These are phyloP conservation scores for Sycophila texana DNA, from an alignment of 2,888 invertebrate species.

Conservation along the genomic window DNA sequence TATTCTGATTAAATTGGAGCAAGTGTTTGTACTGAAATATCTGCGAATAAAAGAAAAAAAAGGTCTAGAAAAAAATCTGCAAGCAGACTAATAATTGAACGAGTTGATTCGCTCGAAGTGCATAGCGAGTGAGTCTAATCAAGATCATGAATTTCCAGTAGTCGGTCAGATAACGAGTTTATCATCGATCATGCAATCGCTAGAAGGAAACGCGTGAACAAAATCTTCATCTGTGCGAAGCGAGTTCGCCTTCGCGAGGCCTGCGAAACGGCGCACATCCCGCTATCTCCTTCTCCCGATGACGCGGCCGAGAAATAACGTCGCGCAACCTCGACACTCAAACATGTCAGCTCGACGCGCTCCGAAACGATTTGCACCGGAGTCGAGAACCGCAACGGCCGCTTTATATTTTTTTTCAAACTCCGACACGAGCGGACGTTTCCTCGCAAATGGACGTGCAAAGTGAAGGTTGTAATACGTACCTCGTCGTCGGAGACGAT, in stretches of 20 bases:
- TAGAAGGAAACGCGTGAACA: constrained; percentile 45
- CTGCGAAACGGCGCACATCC: neutral
- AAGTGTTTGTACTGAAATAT: too few species aligned
- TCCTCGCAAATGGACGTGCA: too few species aligned
- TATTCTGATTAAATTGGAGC: too few species aligned
- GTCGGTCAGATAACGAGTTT: constrained; percentile 21
- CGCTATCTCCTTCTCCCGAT: constrained; percentile 1
- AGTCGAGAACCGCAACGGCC: too few species aligned
- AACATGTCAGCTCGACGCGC: too few species aligned
- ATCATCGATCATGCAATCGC: constrained; percentile 38
- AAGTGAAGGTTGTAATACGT: constrained; percentile 35
- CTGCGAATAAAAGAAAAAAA: too few species aligned
- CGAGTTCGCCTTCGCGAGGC: neutral
- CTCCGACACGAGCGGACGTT: too few species aligned
- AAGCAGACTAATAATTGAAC: too few species aligned
- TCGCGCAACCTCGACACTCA: neutral
- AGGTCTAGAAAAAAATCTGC: too few species aligned
- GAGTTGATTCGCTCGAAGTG: too few species aligned
- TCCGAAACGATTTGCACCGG: neutral
- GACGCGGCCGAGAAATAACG: constrained; percentile 7
- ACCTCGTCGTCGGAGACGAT: constrained; percentile 39
- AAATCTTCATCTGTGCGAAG: constrained; percentile 2
- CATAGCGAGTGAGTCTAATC: constrained; percentile 13
- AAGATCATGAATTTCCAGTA: constrained; percentile 32
- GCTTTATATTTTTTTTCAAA: too few species aligned